Evolutionary conservation across 2,113 vertebrate species (phyloP).

Genomic region (Hoplias malabaricus): DNA sequence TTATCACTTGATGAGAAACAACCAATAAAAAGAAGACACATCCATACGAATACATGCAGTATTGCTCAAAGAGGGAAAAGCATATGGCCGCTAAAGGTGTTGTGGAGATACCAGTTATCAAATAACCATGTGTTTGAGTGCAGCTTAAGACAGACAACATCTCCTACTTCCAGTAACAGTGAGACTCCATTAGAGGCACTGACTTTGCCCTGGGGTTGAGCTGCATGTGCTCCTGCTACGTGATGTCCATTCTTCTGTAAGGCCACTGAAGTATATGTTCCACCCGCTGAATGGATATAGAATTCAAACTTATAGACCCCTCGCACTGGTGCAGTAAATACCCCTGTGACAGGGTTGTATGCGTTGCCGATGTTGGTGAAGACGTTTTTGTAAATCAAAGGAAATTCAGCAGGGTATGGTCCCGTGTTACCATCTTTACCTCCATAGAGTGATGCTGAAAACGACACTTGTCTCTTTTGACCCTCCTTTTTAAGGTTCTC

Average conservation of each 20-base stretch:
- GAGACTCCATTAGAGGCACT: not conserved
- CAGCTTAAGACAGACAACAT: conserved; percentile 14
- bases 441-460: not conserved
- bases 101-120: accelerated
- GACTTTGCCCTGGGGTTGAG: not conserved
- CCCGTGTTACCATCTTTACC: not conserved
- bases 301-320: conserved; percentile 29
- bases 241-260: not conserved
- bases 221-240: not conserved
- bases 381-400: conserved; percentile 27
- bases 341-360: conserved; percentile 36
- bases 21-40: too few relatives aligned
- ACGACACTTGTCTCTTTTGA: not conserved
- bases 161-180: conserved; percentile 7
- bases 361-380: conserved; percentile 14
- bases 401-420: not conserved
- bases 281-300: not conserved
- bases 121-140: not conserved
- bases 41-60: too few relatives aligned
- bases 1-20: too few relatives aligned
- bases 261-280: not conserved
- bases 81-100: not conserved
- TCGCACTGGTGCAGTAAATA: conserved; percentile 30
- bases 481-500: too few relatives aligned
- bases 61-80: not conserved